phyloP scores from a whole-genome alignment of 2,888 invertebrate genomes.

The Xestia xanthographa region DNA sequence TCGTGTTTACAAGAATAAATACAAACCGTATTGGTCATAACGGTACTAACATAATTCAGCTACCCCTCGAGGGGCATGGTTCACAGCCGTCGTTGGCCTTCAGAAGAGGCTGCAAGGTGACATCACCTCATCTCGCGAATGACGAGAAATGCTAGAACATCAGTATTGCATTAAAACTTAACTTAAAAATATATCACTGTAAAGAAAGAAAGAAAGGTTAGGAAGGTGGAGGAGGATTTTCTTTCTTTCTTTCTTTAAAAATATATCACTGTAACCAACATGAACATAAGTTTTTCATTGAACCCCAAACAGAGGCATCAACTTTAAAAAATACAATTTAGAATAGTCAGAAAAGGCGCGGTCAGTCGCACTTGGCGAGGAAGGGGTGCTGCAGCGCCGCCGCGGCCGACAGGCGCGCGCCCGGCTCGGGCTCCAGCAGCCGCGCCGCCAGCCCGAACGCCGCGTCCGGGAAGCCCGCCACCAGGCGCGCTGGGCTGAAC shows the following conservation, averaged over 20 bases:
- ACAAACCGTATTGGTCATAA: constrained; percentile 33
- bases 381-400: constrained; percentile 95
- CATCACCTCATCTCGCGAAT: constrained; percentile 18
- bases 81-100: constrained; percentile 41
- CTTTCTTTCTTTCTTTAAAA: too few species aligned
- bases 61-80: constrained; percentile 13
- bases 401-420: constrained; percentile 93
- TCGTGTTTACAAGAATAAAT: constrained; percentile 23
- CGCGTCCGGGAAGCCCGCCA: constrained; percentile 91
- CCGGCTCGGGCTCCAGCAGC: constrained; percentile 95
- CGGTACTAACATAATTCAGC: constrained; percentile 18
- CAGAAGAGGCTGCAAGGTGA: constrained; percentile 6
- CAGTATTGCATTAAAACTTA: constrained; percentile 3
- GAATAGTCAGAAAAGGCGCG: neutral
- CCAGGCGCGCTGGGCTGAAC: constrained; percentile 54
- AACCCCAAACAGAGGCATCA: constrained; percentile 5
- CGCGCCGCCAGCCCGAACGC: constrained; percentile 94
- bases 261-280: constrained; percentile 27
- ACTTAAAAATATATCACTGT: constrained; percentile 36
- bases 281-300: constrained; percentile 22
- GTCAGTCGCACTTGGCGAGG: constrained; percentile 77
- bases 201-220: too few species aligned
- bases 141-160: neutral
- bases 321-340: constrained; percentile 8
- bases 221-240: too few species aligned